Base-by-base conservation (phyloP, 1,140 invertebrate genomes). In the Druon quercuslanigerum region DNA sequence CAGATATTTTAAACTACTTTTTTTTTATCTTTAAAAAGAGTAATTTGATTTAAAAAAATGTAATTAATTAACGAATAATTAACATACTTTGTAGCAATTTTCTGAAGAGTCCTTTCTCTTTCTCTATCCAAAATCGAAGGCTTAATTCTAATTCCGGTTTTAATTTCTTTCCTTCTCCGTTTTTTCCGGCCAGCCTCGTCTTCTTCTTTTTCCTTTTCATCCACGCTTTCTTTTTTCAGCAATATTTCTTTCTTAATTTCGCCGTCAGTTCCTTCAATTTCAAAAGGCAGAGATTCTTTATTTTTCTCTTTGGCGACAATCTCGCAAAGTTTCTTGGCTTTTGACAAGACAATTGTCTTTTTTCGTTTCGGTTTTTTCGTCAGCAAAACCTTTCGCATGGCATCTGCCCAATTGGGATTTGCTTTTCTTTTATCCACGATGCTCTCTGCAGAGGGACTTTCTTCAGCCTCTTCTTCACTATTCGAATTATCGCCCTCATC, bases 61-160 rank as follows among this genome's bases (percentile, higher is more conserved):
- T 76, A 78, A 2, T 56, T 54, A 57, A 70, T 52, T 72, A 71
- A 51, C 0, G 72, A 20, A 57, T 14, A 11, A 52, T 72, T 54
- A 57, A 71, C 51, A 54, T 89, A 94, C 93, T 92, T 93, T 75
- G 96, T 97, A 17, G 97, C 97, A 82, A 98, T 96, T 93, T 95
- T 97, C 50, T 94, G 92, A 73, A 98, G 88, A 60, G 93, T 91
- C 82, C 93, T 94, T 90, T 98, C 97, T 79, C 93, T 92, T 78
- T 96, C 94, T 85, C 94, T 94, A 81, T 96, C 94, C 78, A 93
- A 88, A 79, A 95, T 92, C 73, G 94, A 93, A 76, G 96, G 96
- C 92, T 97, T 98, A 0, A 94, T 87, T 85, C 96, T 92, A 74
- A 95, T 91, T 85, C 94, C 93, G 51, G 94, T 91, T 82, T 93